Base-by-base conservation (phyloP, 2,113 vertebrate species). In the Redunca redunca region DNA sequence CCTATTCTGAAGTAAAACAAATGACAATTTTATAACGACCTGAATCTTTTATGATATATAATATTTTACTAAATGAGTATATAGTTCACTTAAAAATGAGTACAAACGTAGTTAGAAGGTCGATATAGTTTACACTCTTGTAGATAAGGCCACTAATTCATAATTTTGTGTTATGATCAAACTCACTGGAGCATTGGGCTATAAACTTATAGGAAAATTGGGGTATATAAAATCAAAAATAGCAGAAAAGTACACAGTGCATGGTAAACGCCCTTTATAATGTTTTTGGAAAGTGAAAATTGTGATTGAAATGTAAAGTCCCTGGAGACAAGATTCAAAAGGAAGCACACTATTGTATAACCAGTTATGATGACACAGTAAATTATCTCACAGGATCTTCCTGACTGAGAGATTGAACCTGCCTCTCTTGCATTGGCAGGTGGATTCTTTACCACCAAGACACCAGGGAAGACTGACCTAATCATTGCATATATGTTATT, bases 61-160 rank as follows among this genome's bases (percentile, higher is more conserved):
- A n/a, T 81, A 90, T 57, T 96, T 95, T 90, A 67, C n/a, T 92
- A 92, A 95, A 60, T 91, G 26, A 91, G 7, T 86, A 82, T 7
- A 43, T 17, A 82, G n/a, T 50, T 83, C 25, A 90, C 26, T 55
- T 90, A 48, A 90, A 77, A 92, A 55, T 81, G 71, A 60, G 15
- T 80, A 57, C 25, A 97, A 85, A 93, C 82, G 14, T 60, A 85
- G 26, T 85, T 87, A 50, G 48, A 95, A 57, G 57, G 74, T 83
- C 87, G 57, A 5, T 78, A 23, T 91, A 36, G 50, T 86, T 86
- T 67, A 78, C 11, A 83, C 7, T 92, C 2, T 78, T 89, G 7
- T 57, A 91, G 28, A 82, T 90, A 89, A 90, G 9, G 28, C 14
- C 23, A 86, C 23, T 81, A 87, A 71, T 87, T 90, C 16, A 52